Conservation (phyloP, 2,113 vertebrate species). For the Oceanites oceanicus region DNA sequence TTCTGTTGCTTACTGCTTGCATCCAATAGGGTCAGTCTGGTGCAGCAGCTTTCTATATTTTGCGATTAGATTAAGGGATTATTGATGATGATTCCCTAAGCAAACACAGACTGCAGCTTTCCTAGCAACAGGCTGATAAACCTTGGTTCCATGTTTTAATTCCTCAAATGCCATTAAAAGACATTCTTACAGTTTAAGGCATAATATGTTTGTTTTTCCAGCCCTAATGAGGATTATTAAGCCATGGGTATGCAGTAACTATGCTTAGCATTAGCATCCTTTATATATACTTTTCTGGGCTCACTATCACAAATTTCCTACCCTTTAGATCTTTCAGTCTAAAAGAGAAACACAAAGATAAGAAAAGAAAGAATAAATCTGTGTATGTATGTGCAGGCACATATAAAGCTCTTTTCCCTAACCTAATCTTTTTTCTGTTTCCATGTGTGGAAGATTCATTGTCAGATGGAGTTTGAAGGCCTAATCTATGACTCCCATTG, state of each 20-base stretch:
- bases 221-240: constrained; percentile 50
- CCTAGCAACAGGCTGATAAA: constrained; percentile 62
- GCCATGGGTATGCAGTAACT: neutral
- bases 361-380: constrained; percentile 13
- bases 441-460: neutral
- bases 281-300: neutral
- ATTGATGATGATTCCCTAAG: constrained; percentile 48
- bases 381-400: neutral
- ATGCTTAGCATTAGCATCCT: neutral
- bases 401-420: constrained; percentile 20
- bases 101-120: neutral
- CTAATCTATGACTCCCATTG: constrained; percentile 6
- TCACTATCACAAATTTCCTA: neutral
- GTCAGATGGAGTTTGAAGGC: constrained; percentile 10
- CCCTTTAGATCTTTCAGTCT: constrained; percentile 6
- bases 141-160: constrained; percentile 42
- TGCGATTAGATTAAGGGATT: constrained; percentile 68
- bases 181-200: constrained; percentile 27
- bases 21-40: constrained; percentile 46
- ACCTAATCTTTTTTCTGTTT: constrained; percentile 20
- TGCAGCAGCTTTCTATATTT: constrained; percentile 45
- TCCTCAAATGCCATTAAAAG: constrained; percentile 63
- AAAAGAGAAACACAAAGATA: constrained; percentile 24
- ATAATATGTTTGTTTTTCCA: constrained; percentile 63
- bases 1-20: constrained; percentile 43